Evolutionary conservation across 92 coral and sea anemone species (phyloP).

Genomic region (Muricea muricata): DNA sequence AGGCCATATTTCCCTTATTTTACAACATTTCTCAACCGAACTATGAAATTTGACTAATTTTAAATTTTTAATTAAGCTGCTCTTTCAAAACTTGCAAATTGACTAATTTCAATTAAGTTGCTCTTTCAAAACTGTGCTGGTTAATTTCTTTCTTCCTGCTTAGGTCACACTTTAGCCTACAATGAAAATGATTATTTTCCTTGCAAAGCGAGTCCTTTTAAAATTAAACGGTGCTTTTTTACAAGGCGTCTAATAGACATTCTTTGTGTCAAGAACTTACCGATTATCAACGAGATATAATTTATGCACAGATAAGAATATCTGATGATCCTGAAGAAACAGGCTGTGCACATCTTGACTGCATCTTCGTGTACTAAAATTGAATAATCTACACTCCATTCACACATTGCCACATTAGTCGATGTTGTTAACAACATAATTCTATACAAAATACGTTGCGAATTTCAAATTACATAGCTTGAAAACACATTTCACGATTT

Average conservation of each 20-base stretch:
- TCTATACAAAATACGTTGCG: neutral
- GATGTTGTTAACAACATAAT: neutral
- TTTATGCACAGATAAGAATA: neutral
- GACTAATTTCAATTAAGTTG: too few relatives aligned
- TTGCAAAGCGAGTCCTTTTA: too few relatives aligned
- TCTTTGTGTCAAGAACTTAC: neutral
- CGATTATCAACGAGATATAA: neutral
- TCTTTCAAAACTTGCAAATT: too few relatives aligned
- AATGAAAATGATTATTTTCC: too few relatives aligned
- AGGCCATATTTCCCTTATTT: too few relatives aligned
- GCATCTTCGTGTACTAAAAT: neutral
- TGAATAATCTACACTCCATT: neutral
- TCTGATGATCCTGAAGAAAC: neutral
- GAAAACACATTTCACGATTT: neutral
- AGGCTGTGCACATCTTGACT: neutral
- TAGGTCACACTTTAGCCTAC: too few relatives aligned
- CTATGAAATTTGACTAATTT: too few relatives aligned
- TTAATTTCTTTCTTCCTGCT: too few relatives aligned
- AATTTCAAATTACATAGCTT: neutral
- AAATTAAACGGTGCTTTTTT: neutral
- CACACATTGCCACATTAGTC: neutral
- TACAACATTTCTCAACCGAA: too few relatives aligned
- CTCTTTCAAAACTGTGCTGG: too few relatives aligned
- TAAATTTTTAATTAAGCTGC: too few relatives aligned
- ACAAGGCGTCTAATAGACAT: neutral